Evolutionary conservation across 23 tunicate genomes (phyloP).

Genomic region (Corella eumyota): DNA sequence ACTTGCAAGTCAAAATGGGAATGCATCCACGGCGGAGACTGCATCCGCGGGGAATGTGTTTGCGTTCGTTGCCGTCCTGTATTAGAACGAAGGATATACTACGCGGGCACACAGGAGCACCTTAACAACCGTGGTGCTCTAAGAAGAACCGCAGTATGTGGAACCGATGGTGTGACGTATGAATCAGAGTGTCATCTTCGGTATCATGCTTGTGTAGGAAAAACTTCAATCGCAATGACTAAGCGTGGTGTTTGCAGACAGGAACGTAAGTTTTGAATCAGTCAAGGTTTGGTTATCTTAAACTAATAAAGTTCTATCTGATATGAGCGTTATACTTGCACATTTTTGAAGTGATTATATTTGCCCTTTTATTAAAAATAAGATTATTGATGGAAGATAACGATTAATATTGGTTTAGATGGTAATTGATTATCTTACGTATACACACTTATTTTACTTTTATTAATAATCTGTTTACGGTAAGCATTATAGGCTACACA

Average conservation of each 20-base stretch:
- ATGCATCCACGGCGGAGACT: conserved; percentile 18
- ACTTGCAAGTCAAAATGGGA: conserved; percentile 11
- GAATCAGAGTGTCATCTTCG: conserved; percentile 48
- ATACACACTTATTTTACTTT: too few relatives aligned
- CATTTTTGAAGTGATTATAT: too few relatives aligned
- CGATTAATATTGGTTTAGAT: too few relatives aligned
- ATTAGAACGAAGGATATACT: conserved; percentile 13
- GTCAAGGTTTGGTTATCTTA: too few relatives aligned
- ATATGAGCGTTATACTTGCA: too few relatives aligned
- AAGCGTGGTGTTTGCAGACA: conserved; percentile 13
- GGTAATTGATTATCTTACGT: too few relatives aligned
- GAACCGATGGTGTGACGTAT: conserved; percentile 38
- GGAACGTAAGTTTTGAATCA: conserved; percentile 9
- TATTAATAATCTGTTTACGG: too few relatives aligned
- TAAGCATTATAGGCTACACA: too few relatives aligned
- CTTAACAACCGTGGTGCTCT: background rate
- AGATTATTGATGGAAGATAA: too few relatives aligned
- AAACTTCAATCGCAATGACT: background rate
- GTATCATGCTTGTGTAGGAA: conserved; percentile 38
- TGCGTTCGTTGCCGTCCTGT: conserved; percentile 23
- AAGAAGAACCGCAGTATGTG: conserved; percentile 31
- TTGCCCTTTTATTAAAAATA: too few relatives aligned
- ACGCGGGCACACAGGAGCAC: background rate
- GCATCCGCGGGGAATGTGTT: conserved; percentile 29
- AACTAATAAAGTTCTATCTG: too few relatives aligned